These are phyloP conservation scores for Prionailurus viverrinus DNA, from an alignment of 2,113 vertebrate genomes.

Conservation along the genomic window DNA sequence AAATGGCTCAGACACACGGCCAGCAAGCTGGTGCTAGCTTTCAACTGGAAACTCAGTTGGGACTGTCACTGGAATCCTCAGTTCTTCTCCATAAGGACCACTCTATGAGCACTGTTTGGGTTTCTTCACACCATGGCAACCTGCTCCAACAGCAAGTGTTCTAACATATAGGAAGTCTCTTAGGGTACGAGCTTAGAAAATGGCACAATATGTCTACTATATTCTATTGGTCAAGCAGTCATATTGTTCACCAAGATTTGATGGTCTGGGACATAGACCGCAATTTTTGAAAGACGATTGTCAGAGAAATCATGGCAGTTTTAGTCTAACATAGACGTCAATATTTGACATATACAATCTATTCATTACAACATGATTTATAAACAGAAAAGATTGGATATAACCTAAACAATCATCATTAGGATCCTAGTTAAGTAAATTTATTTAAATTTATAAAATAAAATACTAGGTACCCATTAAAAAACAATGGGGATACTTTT, in stretches of 20 bases:
- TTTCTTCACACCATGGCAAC: not conserved
- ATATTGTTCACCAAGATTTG: not conserved
- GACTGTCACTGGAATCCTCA: not conserved
- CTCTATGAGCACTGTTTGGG: not conserved
- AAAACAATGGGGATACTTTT: not conserved
- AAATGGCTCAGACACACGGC: not conserved
- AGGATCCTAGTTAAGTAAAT: not conserved
- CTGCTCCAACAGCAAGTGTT: not conserved
- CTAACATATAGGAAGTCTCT: not conserved
- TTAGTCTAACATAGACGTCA: not conserved
- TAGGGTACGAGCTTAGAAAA: not conserved
- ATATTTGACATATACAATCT: not conserved
- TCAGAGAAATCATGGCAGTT: not conserved
- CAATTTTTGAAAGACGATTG: not conserved
- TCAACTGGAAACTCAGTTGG: not conserved
- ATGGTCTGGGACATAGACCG: not conserved
- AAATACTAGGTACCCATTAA: not conserved
- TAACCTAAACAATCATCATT: not conserved
- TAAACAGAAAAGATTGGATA: not conserved
- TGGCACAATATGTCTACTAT: not conserved
- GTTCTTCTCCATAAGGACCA: not conserved
- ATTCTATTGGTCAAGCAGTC: not conserved
- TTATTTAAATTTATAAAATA: conserved; percentile 28
- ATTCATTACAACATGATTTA: not conserved
- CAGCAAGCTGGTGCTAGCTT: conserved; percentile 3